These are phyloP conservation scores for Cichlasoma orientale DNA, from an alignment of 2,797 vertebrate genomes.

Conservation along the genomic window DNA sequence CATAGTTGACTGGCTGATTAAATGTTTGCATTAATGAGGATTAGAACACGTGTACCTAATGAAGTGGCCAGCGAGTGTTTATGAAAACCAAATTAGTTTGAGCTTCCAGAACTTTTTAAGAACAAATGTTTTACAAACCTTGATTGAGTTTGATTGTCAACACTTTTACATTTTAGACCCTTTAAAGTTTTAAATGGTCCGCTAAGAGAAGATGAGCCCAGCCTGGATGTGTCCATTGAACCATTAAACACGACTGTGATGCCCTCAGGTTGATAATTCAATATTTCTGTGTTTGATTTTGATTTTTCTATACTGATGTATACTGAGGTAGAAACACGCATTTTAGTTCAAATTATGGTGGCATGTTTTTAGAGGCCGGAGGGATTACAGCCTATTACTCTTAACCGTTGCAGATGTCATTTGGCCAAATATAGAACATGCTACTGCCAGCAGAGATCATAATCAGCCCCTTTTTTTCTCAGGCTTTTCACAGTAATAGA, in stretches of 20 bases:
- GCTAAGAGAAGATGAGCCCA: not conserved
- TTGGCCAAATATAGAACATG: conserved; percentile 18
- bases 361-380: conserved; percentile 1
- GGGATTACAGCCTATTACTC: conserved; percentile 3
- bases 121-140: too few relatives aligned
- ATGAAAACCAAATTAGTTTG: too few relatives aligned
- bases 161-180: not conserved
- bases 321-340: not conserved
- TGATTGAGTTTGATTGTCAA: not conserved
- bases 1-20: not conserved
- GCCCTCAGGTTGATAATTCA: not conserved
- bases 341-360: conserved; percentile 18
- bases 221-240: not conserved
- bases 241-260: not conserved
- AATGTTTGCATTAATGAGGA: not conserved
- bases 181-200: not conserved
- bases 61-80: too few relatives aligned
- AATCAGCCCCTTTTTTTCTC: conserved; percentile 2
- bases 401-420: conserved; percentile 9
- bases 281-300: not conserved
- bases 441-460: not conserved
- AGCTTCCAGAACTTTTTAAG: too few relatives aligned
- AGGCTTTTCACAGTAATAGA: conserved; percentile 40
- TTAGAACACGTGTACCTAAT: too few relatives aligned
- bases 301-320: not conserved